These are phyloP conservation scores for Nymphicus hollandicus DNA, from an alignment of 2,113 vertebrate species.

Conservation along the genomic window DNA sequence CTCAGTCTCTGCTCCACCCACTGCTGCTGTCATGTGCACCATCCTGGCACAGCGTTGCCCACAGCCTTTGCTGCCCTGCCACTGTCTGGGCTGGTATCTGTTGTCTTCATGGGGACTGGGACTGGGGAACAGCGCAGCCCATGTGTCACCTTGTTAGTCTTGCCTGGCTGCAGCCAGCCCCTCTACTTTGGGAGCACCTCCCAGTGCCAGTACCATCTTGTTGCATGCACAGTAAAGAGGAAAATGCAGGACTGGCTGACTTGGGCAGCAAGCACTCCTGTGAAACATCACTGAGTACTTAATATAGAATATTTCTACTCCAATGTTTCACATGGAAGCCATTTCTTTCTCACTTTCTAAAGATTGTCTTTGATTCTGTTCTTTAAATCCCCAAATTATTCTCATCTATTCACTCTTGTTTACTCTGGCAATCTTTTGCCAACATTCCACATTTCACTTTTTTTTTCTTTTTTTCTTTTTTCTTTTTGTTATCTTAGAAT, in stretches of 20 bases:
- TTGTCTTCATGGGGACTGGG: background rate
- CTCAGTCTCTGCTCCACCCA: background rate
- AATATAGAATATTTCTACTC: background rate
- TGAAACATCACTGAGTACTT: rapidly evolving
- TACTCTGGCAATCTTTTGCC: constrained; percentile 1
- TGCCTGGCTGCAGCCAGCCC: background rate
- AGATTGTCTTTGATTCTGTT: background rate
- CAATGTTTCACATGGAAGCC: background rate
- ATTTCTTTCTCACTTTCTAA: constrained; percentile 11
- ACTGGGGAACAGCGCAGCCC: background rate
- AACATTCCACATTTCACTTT: background rate
- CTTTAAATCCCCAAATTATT: background rate
- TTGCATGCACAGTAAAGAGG: background rate
- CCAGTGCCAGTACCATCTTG: rapidly evolving
- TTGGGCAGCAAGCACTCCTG: background rate
- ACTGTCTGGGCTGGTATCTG: background rate
- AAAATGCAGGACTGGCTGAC: background rate
- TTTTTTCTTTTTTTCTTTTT: background rate
- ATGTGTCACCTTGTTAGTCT: rapidly evolving
- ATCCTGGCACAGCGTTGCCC: rapidly evolving
- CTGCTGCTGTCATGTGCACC: background rate
- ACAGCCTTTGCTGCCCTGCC: background rate
- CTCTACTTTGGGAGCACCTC: background rate
- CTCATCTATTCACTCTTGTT: background rate
- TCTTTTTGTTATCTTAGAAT: background rate